phyloP scores from a whole-genome alignment of 2,888 invertebrate species.

The Drosophila maculinotata region DNA sequence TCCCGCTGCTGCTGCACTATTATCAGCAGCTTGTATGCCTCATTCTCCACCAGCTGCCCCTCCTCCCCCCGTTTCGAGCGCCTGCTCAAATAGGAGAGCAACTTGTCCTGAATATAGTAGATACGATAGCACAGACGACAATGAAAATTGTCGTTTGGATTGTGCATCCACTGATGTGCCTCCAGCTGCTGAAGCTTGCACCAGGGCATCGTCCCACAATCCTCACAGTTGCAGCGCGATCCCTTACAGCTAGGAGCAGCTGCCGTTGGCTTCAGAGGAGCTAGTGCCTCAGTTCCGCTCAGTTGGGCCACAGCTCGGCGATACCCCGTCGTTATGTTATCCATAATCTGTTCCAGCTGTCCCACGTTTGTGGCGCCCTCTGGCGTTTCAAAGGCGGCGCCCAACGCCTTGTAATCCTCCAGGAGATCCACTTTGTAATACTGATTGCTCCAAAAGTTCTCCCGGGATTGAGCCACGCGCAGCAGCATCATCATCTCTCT shows the following conservation, averaged over 20 bases:
- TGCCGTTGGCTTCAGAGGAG: slow-evolving; percentile 28
- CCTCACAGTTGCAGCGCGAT: slow-evolving; percentile 34
- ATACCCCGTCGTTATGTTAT: slow-evolving; percentile 45
- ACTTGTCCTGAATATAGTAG: slow-evolving; percentile 39
- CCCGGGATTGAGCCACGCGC: slow-evolving; percentile 37
- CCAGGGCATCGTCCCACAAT: slow-evolving; percentile 43
- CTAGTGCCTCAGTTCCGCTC: neutral
- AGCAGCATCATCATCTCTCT: slow-evolving; percentile 39
- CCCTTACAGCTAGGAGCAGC: slow-evolving; percentile 4
- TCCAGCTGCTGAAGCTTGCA: slow-evolving; percentile 26
- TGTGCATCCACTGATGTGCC: slow-evolving; percentile 36
- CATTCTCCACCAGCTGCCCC: slow-evolving; percentile 14
- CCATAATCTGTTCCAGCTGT: slow-evolving; percentile 32
- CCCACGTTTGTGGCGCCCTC: neutral
- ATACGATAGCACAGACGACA: slow-evolving; percentile 45
- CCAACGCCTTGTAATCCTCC: slow-evolving; percentile 27
- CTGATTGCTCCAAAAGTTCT: slow-evolving; percentile 52
- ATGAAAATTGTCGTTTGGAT: slow-evolving; percentile 39
- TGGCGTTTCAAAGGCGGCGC: neutral
- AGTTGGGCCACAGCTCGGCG: slow-evolving; percentile 31
- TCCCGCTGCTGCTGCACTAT: slow-evolving; percentile 8
- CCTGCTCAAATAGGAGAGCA: slow-evolving; percentile 34
- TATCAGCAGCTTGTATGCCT: slow-evolving; percentile 13
- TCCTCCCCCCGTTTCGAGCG: neutral
- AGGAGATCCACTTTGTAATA: slow-evolving; percentile 35